Evolutionary conservation across 2,113 vertebrate genomes (phyloP), one percentile per base, ranked within the genome.

Genomic region (Silurus asotus): DNA sequence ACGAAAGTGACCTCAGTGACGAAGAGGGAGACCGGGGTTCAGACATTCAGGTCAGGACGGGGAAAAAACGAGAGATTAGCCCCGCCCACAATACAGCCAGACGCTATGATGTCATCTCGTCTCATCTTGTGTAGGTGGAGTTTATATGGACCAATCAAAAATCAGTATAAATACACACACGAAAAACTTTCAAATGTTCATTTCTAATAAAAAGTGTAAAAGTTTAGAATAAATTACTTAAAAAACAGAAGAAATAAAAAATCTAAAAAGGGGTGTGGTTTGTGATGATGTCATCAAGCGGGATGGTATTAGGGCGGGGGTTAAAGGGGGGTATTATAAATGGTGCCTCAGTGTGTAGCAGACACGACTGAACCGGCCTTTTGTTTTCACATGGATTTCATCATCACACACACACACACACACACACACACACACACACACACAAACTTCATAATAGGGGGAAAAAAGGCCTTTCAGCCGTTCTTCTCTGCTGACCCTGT

Each of bases 401-500:
- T 87, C 80, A 87, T 81, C 65, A 58, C 28, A 72, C 61, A 48
- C 67, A 45, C 13, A n/a, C 55, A 58, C 77, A 80, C 55, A 56
- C 53, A 23, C 55, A 25, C 55, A 56, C 77, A 67, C 64, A 67
- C 64, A 67, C 64, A 14, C 61, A 23, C 61, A 45, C 61, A 81
- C 72, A 81, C 84, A 62, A 19, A 37, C n/a, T 8, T 23, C n/a
- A 59, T 61, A 20, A 80, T 19, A 37, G 62, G 72, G 82, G 56
- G 70, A 25, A 72, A n/a, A 84, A 58, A n/a, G 25, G 28, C 23
- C 67, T 69, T n/a, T 20, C 8, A 58, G 78, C 9, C 76, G 61
- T 86, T 83, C 83, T 84, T 82, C 45, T 87, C 61, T 81, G 84
- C 88, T 90, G 87, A 90, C 83, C 89, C 85, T 61, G 70, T 67